Evolutionary conservation across 2,113 vertebrate species (phyloP).

Genomic region (Catharus minimus): DNA sequence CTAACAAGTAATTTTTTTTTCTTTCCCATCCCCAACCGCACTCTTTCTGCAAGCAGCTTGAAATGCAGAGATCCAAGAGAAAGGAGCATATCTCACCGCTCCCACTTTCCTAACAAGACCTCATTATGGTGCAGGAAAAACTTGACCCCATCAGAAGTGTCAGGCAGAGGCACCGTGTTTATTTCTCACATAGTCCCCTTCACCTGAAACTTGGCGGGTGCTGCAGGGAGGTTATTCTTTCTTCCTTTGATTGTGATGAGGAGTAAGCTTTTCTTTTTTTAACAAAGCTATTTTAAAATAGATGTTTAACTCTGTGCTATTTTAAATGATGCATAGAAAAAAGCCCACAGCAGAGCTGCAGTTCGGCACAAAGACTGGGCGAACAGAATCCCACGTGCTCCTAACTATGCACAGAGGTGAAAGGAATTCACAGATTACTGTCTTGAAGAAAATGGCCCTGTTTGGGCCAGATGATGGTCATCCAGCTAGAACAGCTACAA

Average conservation of each 20-base stretch:
- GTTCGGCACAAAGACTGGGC: background rate
- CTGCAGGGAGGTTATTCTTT: background rate
- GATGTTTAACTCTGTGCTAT: conserved; percentile 44
- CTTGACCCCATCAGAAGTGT: conserved; percentile 62
- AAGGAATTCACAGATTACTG: background rate
- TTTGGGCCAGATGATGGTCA: background rate
- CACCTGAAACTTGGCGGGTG: conserved; percentile 17
- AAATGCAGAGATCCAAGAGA: conserved; percentile 66
- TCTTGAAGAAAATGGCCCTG: background rate
- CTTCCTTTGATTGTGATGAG: conserved; percentile 28
- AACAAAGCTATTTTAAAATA: conserved; percentile 61
- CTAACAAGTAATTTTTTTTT: conserved; percentile 2
- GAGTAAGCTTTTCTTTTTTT: conserved; percentile 40
- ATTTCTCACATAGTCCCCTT: conserved; percentile 33
- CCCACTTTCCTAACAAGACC: conserved; percentile 66
- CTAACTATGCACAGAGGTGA: background rate
- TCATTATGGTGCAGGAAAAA: conserved; percentile 65
- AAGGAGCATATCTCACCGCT: conserved; percentile 35
- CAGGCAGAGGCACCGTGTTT: conserved; percentile 52
- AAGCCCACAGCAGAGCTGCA: background rate
- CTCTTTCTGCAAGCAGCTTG: conserved; percentile 33
- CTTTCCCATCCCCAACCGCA: background rate
- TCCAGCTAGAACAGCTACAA: background rate
- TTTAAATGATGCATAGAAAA: conserved; percentile 53
- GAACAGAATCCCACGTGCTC: background rate